Evolutionary conservation across 2,113 vertebrate species (phyloP), one percentile per base, ranked within the genome.

Genomic region (Oncorhynchus keta): DNA sequence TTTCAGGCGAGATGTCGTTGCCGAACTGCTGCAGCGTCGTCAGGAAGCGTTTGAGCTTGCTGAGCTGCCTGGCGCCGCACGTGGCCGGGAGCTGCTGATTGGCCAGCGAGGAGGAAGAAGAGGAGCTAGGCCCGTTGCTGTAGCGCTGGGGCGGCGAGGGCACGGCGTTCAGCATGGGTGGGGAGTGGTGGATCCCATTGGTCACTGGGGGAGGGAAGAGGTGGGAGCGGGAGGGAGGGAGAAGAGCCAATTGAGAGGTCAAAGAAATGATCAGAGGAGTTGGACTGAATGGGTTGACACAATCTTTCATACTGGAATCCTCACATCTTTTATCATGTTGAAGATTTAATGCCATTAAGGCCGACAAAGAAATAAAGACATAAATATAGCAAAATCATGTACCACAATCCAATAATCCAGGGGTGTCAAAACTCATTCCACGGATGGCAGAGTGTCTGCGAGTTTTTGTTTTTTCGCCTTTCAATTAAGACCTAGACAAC

Each of bases 21-120:
- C 98, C 98, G 22, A 99, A 99, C 92, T 99, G 98, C 84, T 99
- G 98, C 83, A 99, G 91, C 57, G 98, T 99, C 24, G 98, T 99
- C 77, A 99, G 96, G 90, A 99, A 99, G 2, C 98, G 96, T 73
- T 99, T 99, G 79, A 99, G 93, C 88, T 99, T 99, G 95, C 97
- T 99, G 82, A 99, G 97, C 87, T 99, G 98, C 74, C 98, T 94
- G 26, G 97, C 98, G 0, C 98, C 98, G 7, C 98, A 99, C 1
- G 98, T 98, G 83, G 97, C 97, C 0, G 98, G 98, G 79, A 99
- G 95, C 88, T 99, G 97, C 86, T 99, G 98, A 91, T 98, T 99
- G 4, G 97, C 96, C 88, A 99, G 92, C 0, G 97, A 97, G 6
- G 97, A 99, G 11, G 97, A 99, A 1, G 98, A 99, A 13, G 98